Base-by-base conservation (phyloP, 1,140 invertebrate species). In the Camponotus pennsylvanicus region DNA sequence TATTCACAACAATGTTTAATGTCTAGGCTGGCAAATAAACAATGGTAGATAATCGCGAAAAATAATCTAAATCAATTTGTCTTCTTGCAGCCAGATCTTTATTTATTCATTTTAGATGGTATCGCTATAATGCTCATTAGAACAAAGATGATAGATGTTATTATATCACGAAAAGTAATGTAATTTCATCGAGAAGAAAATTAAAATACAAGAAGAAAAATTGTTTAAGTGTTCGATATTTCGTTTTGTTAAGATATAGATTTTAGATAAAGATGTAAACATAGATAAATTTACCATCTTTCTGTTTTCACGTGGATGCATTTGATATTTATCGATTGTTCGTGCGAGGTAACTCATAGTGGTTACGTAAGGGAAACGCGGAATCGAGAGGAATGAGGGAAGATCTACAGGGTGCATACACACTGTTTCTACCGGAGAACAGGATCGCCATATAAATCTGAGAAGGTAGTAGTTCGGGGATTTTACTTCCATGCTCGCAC, bases 401-500 rank as follows among this genome's bases (percentile, higher is more conserved):
- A 73, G 64, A 69, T 73, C 67, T 61, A 82, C 27, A 49, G 27
- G 42, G 5, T 75, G 69, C 69, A 83, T 73, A 59, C 69, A 83
- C 61, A 59, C 55, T 83, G 69, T 75, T 83, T 75, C 69, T 75
- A 73, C 55, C 11, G 13, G 69, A 83, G 67, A 83, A 83, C 79
- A 83, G 40, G 55, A 83, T 75, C 79, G 69, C 69, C 67, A 73
- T 83, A 83, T 83, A 83, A 83, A 83, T 83, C 69, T 73, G 27
- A 18, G 49, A 83, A 83, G 7, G 9, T 21, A 52, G 66, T 75
- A 61, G 79, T 75, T 61, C 40, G 55, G 42, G 42, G 69, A 83
- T 83, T 83, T 83, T 83, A 83, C 79, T 83, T 83, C 79, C 55
- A 61, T 82, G 67, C 79, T 82, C 79, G 69, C 79, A n/a, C 79